Conservation (phyloP, 2,797 vertebrate genomes). For the Galagoides demidoff region DNA sequence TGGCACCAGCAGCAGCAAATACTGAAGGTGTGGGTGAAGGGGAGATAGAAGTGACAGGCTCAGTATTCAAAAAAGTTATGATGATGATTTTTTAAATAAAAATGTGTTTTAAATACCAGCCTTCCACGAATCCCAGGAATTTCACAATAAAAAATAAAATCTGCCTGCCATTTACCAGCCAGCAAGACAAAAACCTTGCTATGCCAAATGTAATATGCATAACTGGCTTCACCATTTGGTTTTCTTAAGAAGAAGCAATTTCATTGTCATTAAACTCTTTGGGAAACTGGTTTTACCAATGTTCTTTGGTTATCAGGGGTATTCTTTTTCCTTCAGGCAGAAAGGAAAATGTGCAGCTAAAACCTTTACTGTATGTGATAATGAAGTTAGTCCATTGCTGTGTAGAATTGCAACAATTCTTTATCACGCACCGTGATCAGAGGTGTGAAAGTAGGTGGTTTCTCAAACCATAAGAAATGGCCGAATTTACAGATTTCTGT, state of each 20-base stretch:
- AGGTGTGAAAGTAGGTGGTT: constrained; percentile 75
- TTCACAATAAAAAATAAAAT: constrained; percentile 58
- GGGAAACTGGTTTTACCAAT: constrained; percentile 84
- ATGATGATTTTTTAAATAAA: constrained; percentile 59
- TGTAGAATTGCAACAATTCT: constrained; percentile 79
- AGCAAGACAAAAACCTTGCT: constrained; percentile 31
- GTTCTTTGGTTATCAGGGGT: constrained; percentile 83
- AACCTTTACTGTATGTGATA: constrained; percentile 82
- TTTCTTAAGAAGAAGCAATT: constrained; percentile 84
- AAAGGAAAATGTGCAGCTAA: constrained; percentile 81
- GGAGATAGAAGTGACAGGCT: neutral
- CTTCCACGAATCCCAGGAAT: constrained; percentile 58
- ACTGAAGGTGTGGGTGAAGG: neutral
- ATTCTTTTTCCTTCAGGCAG: constrained; percentile 84
- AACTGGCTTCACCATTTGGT: constrained; percentile 78
- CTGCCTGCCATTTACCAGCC: constrained; percentile 63
- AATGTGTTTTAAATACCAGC: constrained; percentile 53
- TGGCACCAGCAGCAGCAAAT: constrained; percentile 55
- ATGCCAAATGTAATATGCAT: constrained; percentile 58
- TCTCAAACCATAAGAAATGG: constrained; percentile 77
- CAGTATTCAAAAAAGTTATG: constrained; percentile 13
- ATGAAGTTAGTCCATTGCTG: constrained; percentile 84
- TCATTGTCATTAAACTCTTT: constrained; percentile 85
- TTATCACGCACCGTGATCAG: constrained; percentile 78
- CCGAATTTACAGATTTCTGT: constrained; percentile 83